phyloP scores from a whole-genome alignment of 2,888 invertebrate species.

The Odontomyia ornata region DNA sequence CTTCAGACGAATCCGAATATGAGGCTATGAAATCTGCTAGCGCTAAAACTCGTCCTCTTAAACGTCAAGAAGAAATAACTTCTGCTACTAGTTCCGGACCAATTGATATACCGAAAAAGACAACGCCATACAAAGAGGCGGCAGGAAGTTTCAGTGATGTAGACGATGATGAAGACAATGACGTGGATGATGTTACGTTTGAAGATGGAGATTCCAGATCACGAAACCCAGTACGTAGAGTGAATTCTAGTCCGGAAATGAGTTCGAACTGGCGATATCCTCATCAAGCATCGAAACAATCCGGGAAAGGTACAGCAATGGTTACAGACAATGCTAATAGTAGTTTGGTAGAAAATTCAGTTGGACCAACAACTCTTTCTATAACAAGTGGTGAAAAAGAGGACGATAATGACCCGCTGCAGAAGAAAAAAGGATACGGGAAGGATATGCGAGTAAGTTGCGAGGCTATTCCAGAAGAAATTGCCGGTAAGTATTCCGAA shows the following conservation, averaged over 20 bases:
- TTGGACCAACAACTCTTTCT: constrained; percentile 51
- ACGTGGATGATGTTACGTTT: constrained; percentile 53
- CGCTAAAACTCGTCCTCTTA: constrained; percentile 59
- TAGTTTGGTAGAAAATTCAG: constrained; percentile 56
- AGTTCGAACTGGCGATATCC: constrained; percentile 85
- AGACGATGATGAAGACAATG: constrained; percentile 63
- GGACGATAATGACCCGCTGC: constrained; percentile 53
- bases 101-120: constrained; percentile 72
- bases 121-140: constrained; percentile 64
- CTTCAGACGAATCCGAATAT: constrained; percentile 30
- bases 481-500: constrained; percentile 64
- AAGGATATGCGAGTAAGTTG: constrained; percentile 87
- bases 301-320: constrained; percentile 59
- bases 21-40: constrained; percentile 48
- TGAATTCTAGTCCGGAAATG: constrained; percentile 94
- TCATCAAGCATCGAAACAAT: constrained; percentile 64
- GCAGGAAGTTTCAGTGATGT: constrained; percentile 62
- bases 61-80: constrained; percentile 62
- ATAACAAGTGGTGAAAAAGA: constrained; percentile 52
- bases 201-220: constrained; percentile 66
- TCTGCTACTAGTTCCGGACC: constrained; percentile 66
- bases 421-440: constrained; percentile 70
- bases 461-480: constrained; percentile 91
- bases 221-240: constrained; percentile 84
- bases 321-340: constrained; percentile 51